Conservation (phyloP, 2,797 vertebrate genomes). For the Oophaga sylvatica region DNA sequence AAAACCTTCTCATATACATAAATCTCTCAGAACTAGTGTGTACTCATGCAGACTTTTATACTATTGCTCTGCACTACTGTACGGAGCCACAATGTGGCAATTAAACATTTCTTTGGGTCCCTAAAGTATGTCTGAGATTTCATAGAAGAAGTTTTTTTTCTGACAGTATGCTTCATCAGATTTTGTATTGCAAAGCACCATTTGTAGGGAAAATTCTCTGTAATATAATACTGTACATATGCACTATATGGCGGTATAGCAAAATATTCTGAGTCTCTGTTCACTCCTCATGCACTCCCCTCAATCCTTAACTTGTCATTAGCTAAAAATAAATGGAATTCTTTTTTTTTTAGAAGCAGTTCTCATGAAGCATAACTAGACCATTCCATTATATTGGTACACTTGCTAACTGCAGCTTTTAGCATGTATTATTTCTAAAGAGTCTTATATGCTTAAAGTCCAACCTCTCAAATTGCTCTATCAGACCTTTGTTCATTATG, state of each 20-base stretch:
- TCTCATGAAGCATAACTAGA: background rate
- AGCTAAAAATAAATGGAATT: background rate
- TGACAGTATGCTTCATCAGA: background rate
- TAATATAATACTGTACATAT: background rate
- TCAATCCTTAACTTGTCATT: background rate
- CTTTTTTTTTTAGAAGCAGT: background rate
- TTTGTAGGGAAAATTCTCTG: background rate
- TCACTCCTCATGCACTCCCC: background rate
- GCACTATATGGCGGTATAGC: background rate
- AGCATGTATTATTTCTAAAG: slow-evolving; percentile 64
- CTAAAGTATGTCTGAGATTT: background rate
- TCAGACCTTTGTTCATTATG: slow-evolving; percentile 75
- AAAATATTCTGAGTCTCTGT: background rate
- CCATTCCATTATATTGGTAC: slow-evolving; percentile 12
- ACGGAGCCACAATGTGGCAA: background rate
- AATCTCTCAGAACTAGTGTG: background rate
- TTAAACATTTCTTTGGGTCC: background rate
- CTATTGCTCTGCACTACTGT: background rate
- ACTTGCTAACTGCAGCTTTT: slow-evolving; percentile 51
- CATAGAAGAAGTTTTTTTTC: background rate
- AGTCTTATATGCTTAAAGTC: slow-evolving; percentile 69
- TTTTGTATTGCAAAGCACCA: background rate
- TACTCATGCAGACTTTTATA: background rate
- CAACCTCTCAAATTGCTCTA: slow-evolving; percentile 74
- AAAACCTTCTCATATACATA: background rate